Conservation (phyloP, 2,797 vertebrate genomes). For the Myotis findleyi region DNA sequence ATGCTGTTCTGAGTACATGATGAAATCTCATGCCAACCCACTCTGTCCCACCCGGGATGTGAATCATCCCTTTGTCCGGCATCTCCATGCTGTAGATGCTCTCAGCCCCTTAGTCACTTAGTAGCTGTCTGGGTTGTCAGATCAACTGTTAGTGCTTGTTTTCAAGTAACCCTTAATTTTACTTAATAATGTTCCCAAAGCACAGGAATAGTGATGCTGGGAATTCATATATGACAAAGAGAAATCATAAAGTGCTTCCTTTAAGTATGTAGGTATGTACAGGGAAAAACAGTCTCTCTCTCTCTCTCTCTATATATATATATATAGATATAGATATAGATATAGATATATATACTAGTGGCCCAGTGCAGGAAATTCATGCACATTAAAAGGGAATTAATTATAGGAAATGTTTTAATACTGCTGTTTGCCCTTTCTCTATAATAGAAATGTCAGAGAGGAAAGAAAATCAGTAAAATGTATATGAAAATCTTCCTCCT, state of each 20-base stretch:
- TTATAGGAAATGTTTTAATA: no score
- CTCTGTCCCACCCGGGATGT: neutral
- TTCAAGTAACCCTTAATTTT: neutral
- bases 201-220: neutral
- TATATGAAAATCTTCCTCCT: no score
- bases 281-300: neutral
- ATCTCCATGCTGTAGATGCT: neutral
- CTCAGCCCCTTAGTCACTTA: neutral
- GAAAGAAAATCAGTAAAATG: no score
- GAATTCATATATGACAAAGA: neutral
- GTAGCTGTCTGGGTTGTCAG: neutral
- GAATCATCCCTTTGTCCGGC: neutral
- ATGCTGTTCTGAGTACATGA: neutral
- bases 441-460: no score
- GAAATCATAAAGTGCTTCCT: neutral
- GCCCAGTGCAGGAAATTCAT: no score
- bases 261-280: neutral
- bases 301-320: no score
- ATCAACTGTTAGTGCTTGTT: neutral
- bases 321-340: no score
- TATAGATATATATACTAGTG: no score
- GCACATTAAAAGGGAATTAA: no score
- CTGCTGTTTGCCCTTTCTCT: no score
- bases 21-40: neutral
- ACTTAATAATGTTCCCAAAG: neutral